Evolutionary conservation across 1,140 invertebrate genomes (phyloP).

Genomic region (Acromyrmex heyeri): DNA sequence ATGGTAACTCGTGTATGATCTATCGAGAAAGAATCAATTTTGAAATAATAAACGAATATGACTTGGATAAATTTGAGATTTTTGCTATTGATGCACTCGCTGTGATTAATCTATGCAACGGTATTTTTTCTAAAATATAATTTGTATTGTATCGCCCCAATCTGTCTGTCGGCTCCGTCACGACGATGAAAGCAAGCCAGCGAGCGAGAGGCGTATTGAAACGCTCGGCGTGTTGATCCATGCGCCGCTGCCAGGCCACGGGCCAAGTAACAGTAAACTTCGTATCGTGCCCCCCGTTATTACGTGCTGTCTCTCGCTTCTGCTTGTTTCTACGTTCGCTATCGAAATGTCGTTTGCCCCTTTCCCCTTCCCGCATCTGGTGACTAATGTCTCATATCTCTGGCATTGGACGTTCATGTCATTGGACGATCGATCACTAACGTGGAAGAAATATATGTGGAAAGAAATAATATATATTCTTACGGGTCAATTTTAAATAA

Average conservation of each 20-base stretch:
- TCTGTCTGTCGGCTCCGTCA: constrained; percentile 6
- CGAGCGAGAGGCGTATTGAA: constrained; percentile 11
- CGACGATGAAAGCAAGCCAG: constrained; percentile 14
- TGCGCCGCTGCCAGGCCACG: constrained; percentile 69
- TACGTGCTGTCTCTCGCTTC: constrained; percentile 55
- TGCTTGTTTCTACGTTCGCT: constrained; percentile 65
- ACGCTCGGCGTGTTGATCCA: constrained; percentile 55
- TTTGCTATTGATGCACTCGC: neutral
- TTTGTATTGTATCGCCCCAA: constrained; percentile 8
- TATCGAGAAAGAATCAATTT: neutral
- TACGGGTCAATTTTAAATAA: no score
- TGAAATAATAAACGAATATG: constrained; percentile 7
- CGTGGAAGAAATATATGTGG: neutral
- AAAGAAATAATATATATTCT: no score
- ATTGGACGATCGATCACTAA: neutral
- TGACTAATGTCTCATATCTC: neutral
- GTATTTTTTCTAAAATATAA: neutral
- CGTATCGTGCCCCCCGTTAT: constrained; percentile 73
- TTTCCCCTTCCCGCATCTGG: neutral
- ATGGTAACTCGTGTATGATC: neutral
- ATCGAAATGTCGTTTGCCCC: constrained; percentile 55
- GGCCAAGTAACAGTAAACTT: constrained; percentile 84
- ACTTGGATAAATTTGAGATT: neutral
- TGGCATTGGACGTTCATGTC: neutral
- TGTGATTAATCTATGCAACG: neutral